Base-by-base conservation (phyloP, 2,113 vertebrate genomes). In the Thymallus thymallus region DNA sequence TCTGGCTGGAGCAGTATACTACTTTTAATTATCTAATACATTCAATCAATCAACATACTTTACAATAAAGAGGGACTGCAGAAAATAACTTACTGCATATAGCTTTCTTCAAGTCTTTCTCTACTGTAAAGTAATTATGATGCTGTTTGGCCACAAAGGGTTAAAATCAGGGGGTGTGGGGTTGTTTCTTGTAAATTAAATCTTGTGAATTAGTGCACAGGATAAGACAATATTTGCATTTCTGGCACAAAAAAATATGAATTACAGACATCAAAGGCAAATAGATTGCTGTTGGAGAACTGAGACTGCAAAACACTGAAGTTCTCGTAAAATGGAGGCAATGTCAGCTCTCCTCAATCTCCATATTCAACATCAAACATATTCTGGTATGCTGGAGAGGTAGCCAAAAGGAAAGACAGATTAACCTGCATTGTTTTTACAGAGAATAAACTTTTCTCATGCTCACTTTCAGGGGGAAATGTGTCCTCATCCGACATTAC, bases 221-320 rank as follows among this genome's bases (percentile, higher is more conserved):
- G 16, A 51, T 51, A 18, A 18, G 13, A 51, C 48, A 9, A 14
- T 68, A 81, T 80, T 76, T 75, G 71, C 65, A 22, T 68, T 68
- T 75, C 68, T 71, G 62, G 76, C 69, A 85, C 73, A 85, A 82
- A 82, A 77, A 87, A 83, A 77, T 69, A 75, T 79, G 68, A 73
- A 80, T 86, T 86, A 86, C 51, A 61, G 65, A 90, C 84, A 90
- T 91, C 88, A 91, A 90, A 91, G 84, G 78, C 63, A 65, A 79
- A 73, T 41, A 83, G 73, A 90, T 80, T 86, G 80, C 84, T 84
- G 77, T 86, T 45, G 75, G 78, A 67, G 76, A 86, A 83, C 82
- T 77, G 72, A 85, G 75, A 79, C 62, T 12, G 65, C 71, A 87
- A 77, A 85, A 81, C 76, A 82, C 83, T 74, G 81, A 81, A 83